Evolutionary conservation across 2,888 invertebrate genomes (phyloP).

Genomic region (Therioaphis trifolii): DNA sequence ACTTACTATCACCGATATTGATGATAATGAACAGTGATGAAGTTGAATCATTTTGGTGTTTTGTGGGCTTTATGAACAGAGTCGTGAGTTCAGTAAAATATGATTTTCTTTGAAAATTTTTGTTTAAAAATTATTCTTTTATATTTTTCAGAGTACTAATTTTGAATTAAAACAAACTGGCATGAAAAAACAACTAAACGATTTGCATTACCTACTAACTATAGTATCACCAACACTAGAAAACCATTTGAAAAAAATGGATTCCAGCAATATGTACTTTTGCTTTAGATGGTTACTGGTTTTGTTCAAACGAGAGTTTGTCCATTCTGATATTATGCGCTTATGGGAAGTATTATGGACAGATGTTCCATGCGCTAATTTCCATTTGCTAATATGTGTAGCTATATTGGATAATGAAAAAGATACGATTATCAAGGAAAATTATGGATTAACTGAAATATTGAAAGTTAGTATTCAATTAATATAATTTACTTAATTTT

Average conservation of each 20-base stretch:
- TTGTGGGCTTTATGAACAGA: conserved; percentile 96
- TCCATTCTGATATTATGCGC: conserved; percentile 85
- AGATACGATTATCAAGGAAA: conserved; percentile 86
- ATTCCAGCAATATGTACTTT: conserved; percentile 97
- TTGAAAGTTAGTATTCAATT: conserved; percentile 76
- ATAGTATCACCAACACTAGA: conserved; percentile 88
- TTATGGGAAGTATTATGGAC: conserved; percentile 99
- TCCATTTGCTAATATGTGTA: conserved; percentile 91
- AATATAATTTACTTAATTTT: not conserved
- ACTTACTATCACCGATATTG: conserved; percentile 91
- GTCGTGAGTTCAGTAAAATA: conserved; percentile 76
- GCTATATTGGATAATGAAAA: conserved; percentile 94
- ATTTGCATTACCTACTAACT: conserved; percentile 83
- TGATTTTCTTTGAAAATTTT: not conserved
- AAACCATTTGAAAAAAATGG: conserved; percentile 85
- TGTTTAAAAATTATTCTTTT: conserved; percentile 24
- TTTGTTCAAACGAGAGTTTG: conserved; percentile 94
- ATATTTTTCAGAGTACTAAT: conserved; percentile 77
- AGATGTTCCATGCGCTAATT: conserved; percentile 91
- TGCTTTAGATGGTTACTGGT: conserved; percentile 98
- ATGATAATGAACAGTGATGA: conserved; percentile 86
- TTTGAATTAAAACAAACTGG: conserved; percentile 97
- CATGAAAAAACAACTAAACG: conserved; percentile 91
- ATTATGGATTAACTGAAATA: conserved; percentile 96
- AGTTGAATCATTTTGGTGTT: conserved; percentile 98